Conservation (phyloP, 1,140 invertebrate species). For the Magallana angulata region DNA sequence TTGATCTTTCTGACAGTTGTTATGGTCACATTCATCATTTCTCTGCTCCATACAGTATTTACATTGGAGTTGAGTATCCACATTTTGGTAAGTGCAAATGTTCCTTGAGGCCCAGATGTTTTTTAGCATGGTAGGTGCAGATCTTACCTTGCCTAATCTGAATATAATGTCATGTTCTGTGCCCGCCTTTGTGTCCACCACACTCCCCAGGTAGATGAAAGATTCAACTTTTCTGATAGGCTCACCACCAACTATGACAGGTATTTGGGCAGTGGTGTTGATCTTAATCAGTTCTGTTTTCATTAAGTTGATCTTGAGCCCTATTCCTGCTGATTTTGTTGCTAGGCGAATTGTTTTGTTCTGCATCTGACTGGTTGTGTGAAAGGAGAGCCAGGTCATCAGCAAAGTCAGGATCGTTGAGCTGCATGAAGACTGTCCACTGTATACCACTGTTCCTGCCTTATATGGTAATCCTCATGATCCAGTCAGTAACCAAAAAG, state of each 20-base stretch:
- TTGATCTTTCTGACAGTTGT: too few species aligned
- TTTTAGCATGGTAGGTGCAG: too few species aligned
- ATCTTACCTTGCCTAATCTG: too few species aligned
- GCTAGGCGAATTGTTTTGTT: conserved; percentile 41
- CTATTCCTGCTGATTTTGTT: conserved; percentile 25
- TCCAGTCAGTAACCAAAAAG: conserved; percentile 51
- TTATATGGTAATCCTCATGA: conserved; percentile 44
- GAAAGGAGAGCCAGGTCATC: conserved; percentile 49
- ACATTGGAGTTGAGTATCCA: too few species aligned
- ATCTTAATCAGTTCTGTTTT: conserved; percentile 52
- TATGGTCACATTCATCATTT: too few species aligned
- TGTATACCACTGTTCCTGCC: conserved; percentile 49
- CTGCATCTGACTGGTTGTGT: conserved; percentile 43
- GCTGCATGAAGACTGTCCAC: conserved; percentile 50
- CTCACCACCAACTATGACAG: background rate
- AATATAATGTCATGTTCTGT: too few species aligned
- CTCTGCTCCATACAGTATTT: too few species aligned
- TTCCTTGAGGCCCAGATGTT: too few species aligned
- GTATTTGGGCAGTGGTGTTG: background rate
- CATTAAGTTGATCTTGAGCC: conserved; percentile 38
- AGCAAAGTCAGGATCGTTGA: conserved; percentile 52
- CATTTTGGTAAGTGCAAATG: too few species aligned
- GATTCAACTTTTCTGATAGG: too few species aligned
- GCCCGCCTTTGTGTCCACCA: too few species aligned
- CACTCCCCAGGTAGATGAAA: too few species aligned